phyloP scores from a whole-genome alignment of 2,113 vertebrate genomes.

The Chaetodon trifascialis region DNA sequence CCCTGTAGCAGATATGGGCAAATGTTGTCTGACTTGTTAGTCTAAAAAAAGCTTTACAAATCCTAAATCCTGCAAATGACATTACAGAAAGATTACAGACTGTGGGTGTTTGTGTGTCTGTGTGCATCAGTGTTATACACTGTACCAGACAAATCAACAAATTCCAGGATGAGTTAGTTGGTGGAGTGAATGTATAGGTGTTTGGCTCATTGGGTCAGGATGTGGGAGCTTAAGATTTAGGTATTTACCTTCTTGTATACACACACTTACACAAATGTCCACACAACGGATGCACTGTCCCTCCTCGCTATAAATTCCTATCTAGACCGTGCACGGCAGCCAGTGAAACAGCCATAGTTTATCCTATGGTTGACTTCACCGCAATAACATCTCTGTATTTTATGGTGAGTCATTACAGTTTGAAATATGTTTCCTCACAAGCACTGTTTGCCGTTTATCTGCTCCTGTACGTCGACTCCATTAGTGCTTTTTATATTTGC shows the following conservation, averaged over 20 bases:
- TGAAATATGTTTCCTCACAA: constrained; percentile 13
- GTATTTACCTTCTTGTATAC: not conserved
- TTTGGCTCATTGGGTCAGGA: not conserved
- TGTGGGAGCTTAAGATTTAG: not conserved
- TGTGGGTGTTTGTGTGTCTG: not conserved
- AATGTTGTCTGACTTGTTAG: not conserved
- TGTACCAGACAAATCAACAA: not conserved
- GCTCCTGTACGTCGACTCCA: not conserved
- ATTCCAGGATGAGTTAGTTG: constrained; percentile 18
- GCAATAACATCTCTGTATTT: constrained; percentile 20
- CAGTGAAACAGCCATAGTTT: not conserved
- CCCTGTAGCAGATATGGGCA: not conserved
- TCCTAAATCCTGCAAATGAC: not conserved
- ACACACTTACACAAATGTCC: not conserved
- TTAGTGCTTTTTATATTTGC: constrained; percentile 10
- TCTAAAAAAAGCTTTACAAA: constrained; percentile 11
- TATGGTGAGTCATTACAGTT: constrained; percentile 17
- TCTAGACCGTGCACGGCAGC: not conserved
- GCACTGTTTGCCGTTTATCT: not conserved
- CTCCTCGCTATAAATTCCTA: not conserved
- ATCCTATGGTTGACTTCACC: constrained; percentile 17
- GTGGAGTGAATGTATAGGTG: constrained; percentile 1
- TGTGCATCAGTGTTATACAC: not conserved
- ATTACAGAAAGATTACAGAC: not conserved
- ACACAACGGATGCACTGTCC: not conserved